A percentile compares a stretch with the other conserved stretches of the same genome.
phyloP scores from a whole-genome alignment of 2,113 vertebrate species.

The Antechinus flavipes region DNA sequence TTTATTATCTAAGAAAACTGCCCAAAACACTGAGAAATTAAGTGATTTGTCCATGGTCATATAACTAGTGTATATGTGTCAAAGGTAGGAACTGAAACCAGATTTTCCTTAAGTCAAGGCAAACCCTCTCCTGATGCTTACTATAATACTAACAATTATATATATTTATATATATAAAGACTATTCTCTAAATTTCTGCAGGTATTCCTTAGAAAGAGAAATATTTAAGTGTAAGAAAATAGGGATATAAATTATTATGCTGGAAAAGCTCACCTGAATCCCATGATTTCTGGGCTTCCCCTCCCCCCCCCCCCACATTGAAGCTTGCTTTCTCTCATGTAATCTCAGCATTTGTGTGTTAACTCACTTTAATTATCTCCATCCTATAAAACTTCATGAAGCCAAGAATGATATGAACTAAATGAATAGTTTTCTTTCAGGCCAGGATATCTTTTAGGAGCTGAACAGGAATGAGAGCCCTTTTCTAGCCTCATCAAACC shows the following conservation, averaged over 20 bases:
- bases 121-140: constrained; percentile 19
- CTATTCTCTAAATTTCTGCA: not conserved
- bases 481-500: not conserved
- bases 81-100: not conserved
- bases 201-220: not conserved
- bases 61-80: not conserved
- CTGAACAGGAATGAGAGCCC: constrained; percentile 21
- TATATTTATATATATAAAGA: too few relatives aligned
- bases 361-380: not conserved
- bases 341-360: not conserved
- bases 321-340: constrained; percentile 17
- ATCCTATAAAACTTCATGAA: constrained; percentile 27
- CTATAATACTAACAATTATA: constrained; percentile 19
- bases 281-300: not conserved
- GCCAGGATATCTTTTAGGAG: constrained; percentile 25
- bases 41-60: not conserved
- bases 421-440: constrained; percentile 38
- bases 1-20: not conserved
- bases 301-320: not conserved
- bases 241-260: not conserved
- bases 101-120: not conserved
- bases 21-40: not conserved
- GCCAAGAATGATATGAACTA: not conserved
- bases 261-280: not conserved
- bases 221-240: not conserved